phyloP scores from a whole-genome alignment of 2,797 vertebrate species.

The Sebastes reedi region DNA sequence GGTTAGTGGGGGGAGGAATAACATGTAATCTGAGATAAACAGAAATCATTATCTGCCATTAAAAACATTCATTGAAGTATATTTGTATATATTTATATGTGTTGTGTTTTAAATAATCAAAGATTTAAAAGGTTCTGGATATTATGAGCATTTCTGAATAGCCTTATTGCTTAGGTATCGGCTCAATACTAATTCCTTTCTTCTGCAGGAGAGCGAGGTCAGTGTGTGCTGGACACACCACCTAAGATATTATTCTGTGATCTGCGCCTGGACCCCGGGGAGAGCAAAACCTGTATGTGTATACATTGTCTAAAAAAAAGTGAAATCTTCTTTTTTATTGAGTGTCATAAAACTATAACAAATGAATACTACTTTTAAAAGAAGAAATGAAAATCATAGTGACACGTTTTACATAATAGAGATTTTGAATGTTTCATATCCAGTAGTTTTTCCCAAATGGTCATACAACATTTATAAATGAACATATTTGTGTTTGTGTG shows the following conservation, averaged over 20 bases:
- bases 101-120: not conserved
- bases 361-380: not conserved
- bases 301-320: not conserved
- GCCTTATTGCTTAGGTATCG: not conserved
- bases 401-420: not conserved
- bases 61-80: not conserved
- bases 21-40: not conserved
- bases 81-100: not conserved
- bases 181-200: not conserved
- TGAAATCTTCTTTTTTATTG: not conserved
- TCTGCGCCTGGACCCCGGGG: conserved; percentile 93
- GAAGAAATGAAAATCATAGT: not conserved
- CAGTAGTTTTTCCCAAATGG: not conserved
- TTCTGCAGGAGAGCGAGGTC: conserved; percentile 91
- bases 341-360: not conserved
- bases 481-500: not conserved
- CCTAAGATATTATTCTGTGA: conserved; percentile 99
- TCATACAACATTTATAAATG: not conserved
- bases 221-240: conserved; percentile 97
- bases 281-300: conserved; percentile 94
- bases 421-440: not conserved
- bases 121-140: not conserved
- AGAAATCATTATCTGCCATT: not conserved
- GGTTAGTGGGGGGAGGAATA: conserved; percentile 79
- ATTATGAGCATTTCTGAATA: not conserved